Base-by-base conservation (phyloP, 2,888 invertebrate genomes). In the Latrodectus elegans region DNA sequence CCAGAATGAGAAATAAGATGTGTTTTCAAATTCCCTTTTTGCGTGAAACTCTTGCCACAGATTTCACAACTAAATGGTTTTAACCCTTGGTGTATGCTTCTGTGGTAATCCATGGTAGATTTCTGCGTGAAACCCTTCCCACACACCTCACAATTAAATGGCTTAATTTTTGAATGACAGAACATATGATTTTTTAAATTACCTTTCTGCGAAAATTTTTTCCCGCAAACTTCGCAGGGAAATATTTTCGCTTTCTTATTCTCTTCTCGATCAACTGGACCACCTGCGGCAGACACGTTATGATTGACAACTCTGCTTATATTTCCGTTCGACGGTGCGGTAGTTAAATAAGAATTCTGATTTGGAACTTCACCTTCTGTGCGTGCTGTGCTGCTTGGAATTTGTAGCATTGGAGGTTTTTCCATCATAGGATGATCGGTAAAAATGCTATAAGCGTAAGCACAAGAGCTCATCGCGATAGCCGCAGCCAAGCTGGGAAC, bases 171-270 rank as follows among this genome's bases (percentile, higher is more conserved):
- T 51, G 88, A 88, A 73, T 89, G 89, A 49, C 87, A 88, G 72
- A 82, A 88, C 84, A 84, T 88, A 22, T 89, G 89, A 67, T 84
- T 88, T 71, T 88, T 88, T 22, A 89, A 64, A 64, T 84, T 89
- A n/a, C 88, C 88, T 71, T 89, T 89, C 55, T 89, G 89, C 65
- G 89, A 86, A 81, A 89, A 89, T 51, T 84, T 84, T 88, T 89
- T 88, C 71, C 89, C 89, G 88, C 89, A 89, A 70, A 88, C 81
- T 12, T 89, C 84, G 83, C 89, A 89, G 81, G 89, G 89, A 89
- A 89, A 89, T 80, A 86, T 84, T 84, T 89, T 89, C 85, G 82
- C 84, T 70, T 88, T 88, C 53, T 88, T 88, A 12, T 65, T 80
- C 49, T 88, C 88, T 67, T 88, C 88, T 67, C 83, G 74, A 1